Base-by-base conservation (phyloP, 1,140 invertebrate genomes). In the Whitmania pigra region DNA sequence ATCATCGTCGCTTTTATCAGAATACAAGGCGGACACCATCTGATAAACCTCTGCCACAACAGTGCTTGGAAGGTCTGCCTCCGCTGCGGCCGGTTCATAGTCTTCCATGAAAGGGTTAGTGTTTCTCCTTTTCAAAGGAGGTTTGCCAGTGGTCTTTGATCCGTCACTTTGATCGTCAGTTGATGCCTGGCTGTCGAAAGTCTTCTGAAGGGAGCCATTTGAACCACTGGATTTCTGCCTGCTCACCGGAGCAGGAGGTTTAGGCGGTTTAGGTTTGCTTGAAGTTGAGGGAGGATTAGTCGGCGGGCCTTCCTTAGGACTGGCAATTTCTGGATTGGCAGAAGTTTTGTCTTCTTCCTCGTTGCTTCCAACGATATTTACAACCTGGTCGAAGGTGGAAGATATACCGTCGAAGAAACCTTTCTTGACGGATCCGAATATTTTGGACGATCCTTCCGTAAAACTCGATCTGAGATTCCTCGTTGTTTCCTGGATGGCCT, bases 31-130 rank as follows among this genome's bases (percentile, higher is more conserved):
- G n/a, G 69, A 53, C 22, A 53, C 69, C 69, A 70, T 36, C 53
- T 70, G 69, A 22, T 36, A 25, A 1, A 25, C 36, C 11, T 25
- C 36, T 2, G 31, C 49, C n/a, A 25, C 49, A 25, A 36, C 69
- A 18, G 69, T 53, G 53, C 31, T 25, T 18, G 31, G 49, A 53
- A 70, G 57, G 43, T 70, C 69, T 25, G 69, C 31, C 25, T 70
- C 69, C 36, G 49, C 53, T 43, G 69, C 43, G 17, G 31, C 49
- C 15, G 69, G 69, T 36, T 70, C 69, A 49, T 53, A 70, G 69
- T 54, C 69, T 15, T 70, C 69, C 69, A 70, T 70, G 43, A 70
- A 70, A 20, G 69, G 69, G 43, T 70, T 70, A 4, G 69, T 70
- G 49, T 70, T 70, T 70, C 69, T 3, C 22, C 69, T 36, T 53